Evolutionary conservation across 1,140 invertebrate genomes (phyloP), one percentile per base, ranked within the genome.

Genomic region (Meloidogyne hapla): DNA sequence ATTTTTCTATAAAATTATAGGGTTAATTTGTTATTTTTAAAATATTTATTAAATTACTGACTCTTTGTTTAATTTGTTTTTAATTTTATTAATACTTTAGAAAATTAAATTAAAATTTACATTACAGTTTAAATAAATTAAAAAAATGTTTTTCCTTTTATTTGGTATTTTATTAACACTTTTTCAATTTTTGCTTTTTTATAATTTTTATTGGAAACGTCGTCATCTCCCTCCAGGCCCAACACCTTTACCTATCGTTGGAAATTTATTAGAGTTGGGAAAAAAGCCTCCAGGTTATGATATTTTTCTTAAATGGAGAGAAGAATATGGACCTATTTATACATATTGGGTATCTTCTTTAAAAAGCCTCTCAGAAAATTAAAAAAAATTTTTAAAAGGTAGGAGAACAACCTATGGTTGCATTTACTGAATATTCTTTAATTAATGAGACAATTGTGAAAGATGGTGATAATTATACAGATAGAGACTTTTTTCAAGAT

Each of bases 271-370:
- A 15, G 42, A 25, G 18, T 23, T 76, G 2, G 68, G 8, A 13
- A 74, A 45, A n/a, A 28, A 40, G 38, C n/a, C 12, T 13, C 68
- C 74, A 12, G 66, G 66, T 10, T 70, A 76, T 25, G 67, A 48
- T 26, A 56, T 56, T 62, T 78, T 66, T 38, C 12, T 40, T 28
- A 26, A 69, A 40, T 78, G 77, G 77, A 23, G 64, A 6, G 62
- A 78, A 45, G 21, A 78, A 56, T 78, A 64, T 66, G 77, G 77
- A 21, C 76, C 75, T 33, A 56, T 78, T 28, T 78, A 40, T 42
- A 78, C 77, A 18, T 78, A 28, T 33, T 78, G 77, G 77, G 9
- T 62, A 38, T 21, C 10, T 26, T 21, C n/a, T 63, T 21, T 63
- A 6, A 23, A 6, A n/a, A n/a, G 6, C 9, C 9, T 26, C 6